phyloP scores from a whole-genome alignment of 2,888 invertebrate species.

The Muscina levida region DNA sequence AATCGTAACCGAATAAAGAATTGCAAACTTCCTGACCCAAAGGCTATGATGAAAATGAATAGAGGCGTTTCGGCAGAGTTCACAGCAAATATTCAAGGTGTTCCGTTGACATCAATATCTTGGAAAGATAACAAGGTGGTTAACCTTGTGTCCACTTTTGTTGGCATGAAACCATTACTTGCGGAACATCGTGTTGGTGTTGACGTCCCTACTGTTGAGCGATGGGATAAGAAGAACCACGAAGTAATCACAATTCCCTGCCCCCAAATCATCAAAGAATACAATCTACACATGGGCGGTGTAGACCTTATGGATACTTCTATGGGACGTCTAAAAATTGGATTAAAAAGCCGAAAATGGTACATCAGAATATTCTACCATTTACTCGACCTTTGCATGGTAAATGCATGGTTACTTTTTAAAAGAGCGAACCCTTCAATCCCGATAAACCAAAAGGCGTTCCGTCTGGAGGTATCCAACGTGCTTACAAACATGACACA shows the following conservation, averaged over 20 bases:
- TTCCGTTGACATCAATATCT: conserved; percentile 33
- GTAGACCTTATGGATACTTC: conserved; percentile 34
- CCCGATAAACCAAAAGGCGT: too few relatives aligned
- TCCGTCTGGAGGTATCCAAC: too few relatives aligned
- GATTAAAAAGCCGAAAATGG: conserved; percentile 53
- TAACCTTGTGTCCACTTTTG: conserved; percentile 51
- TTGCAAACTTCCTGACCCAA: conserved; percentile 51
- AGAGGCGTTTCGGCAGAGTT: conserved; percentile 43
- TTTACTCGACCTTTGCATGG: background rate
- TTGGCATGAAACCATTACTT: conserved; percentile 38
- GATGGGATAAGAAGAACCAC: conserved; percentile 25
- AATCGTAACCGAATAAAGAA: too few relatives aligned
- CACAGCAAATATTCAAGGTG: conserved; percentile 41
- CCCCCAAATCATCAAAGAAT: conserved; percentile 47
- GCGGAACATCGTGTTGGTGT: conserved; percentile 16
- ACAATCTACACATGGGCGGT: conserved; percentile 3
- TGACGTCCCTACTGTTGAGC: conserved; percentile 43
- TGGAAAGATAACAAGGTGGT: conserved; percentile 58
- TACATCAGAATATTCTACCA: conserved; percentile 28
- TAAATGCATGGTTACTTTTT: conserved; percentile 35
- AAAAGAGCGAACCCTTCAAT: conserved; percentile 40
- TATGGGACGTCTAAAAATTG: conserved; percentile 24
- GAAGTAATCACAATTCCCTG: conserved; percentile 43
- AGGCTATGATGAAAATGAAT: conserved; percentile 53
- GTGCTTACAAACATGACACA: conserved; percentile 50